Percentiles rank a stretch among this genome's conserved stretches.
Conservation (phyloP, 1,140 invertebrate species). For the Drosophila melanogaster region DNA sequence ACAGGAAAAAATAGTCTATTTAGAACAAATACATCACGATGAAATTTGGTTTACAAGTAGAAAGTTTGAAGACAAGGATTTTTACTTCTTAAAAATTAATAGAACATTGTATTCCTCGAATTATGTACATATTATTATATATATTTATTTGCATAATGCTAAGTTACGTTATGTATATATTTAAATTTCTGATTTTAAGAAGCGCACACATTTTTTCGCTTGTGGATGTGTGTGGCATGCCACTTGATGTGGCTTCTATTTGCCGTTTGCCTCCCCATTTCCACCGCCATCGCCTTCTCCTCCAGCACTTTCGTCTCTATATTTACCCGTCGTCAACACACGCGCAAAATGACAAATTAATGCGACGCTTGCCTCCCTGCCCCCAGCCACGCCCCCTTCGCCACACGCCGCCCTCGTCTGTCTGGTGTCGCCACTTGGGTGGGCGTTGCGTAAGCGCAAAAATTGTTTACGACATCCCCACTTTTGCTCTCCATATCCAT, state of each 20-base stretch:
- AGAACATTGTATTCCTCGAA: no score
- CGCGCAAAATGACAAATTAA: conserved; percentile 78
- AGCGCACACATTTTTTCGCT: neutral
- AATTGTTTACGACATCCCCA: conserved; percentile 63
- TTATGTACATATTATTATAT: no score
- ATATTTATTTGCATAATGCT: no score
- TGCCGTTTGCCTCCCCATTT: conserved; percentile 8
- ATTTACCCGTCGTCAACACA: conserved; percentile 59
- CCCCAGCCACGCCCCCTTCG: conserved; percentile 12
- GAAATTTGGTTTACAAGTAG: neutral
- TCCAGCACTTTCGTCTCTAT: neutral
- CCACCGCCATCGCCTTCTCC: neutral
- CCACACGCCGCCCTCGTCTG: neutral
- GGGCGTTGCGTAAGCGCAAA: conserved; percentile 62
- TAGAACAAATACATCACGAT: no score
- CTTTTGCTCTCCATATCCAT: conserved; percentile 1
- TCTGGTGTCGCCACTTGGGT: conserved; percentile 54
- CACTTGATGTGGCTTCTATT: conserved; percentile 60
- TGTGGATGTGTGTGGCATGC: conserved; percentile 48
- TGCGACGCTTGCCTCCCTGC: conserved; percentile 55
- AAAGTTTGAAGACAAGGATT: no score
- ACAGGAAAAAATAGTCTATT: neutral
- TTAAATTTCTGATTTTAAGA: neutral
- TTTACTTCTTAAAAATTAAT: no score
- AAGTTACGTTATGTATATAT: no score